A percentile compares a stretch with the other conserved stretches of the same genome.
Conservation (phyloP, 2,888 invertebrate genomes). For the Lepidochitona cinerea region DNA sequence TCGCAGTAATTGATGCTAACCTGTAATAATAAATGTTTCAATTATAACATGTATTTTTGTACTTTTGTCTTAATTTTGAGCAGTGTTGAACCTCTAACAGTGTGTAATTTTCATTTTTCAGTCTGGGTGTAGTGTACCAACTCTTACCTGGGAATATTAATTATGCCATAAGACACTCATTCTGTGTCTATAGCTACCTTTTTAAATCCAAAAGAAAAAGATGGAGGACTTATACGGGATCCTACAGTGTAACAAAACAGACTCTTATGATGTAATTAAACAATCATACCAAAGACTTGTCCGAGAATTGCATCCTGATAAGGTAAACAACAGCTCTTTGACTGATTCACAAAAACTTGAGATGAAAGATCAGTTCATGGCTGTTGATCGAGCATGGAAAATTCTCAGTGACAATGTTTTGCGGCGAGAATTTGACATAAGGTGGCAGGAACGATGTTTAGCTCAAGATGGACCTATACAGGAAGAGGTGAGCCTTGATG, state of each 20-base stretch:
- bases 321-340: slow-evolving; percentile 12
- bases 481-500: slow-evolving; percentile 51
- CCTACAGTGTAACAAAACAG: slow-evolving; percentile 33
- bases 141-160: too few species aligned
- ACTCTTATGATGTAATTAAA: slow-evolving; percentile 37
- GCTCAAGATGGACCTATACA: slow-evolving; percentile 60
- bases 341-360: not conserved
- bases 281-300: slow-evolving; percentile 43
- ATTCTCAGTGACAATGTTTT: slow-evolving; percentile 47
- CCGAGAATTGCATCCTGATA: slow-evolving; percentile 50
- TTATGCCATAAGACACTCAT: too few species aligned
- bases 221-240: slow-evolving; percentile 51
- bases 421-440: slow-evolving; percentile 51
- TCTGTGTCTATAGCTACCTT: too few species aligned
- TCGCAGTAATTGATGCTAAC: too few species aligned
- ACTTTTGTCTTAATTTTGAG: too few species aligned
- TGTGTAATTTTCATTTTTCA: too few species aligned
- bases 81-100: too few species aligned
- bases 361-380: slow-evolving; percentile 37
- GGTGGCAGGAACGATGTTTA: slow-evolving; percentile 51
- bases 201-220: too few species aligned
- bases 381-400: slow-evolving; percentile 55
- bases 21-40: too few species aligned
- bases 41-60: too few species aligned
- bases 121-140: too few species aligned